Conservation (phyloP, 2,113 vertebrate species). For the Hemibates koningsi region DNA sequence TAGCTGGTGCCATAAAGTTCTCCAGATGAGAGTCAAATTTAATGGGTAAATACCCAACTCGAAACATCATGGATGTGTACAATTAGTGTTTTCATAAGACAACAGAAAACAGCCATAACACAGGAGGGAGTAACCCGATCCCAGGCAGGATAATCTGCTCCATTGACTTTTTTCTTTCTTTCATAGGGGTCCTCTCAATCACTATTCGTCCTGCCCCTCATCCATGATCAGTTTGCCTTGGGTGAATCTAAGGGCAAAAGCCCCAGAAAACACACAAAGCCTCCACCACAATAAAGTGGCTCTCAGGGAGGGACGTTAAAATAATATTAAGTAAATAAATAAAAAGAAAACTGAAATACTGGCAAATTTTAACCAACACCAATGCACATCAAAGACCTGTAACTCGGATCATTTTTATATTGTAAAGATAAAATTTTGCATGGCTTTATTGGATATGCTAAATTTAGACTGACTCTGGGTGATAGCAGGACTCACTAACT, state of each 20-base stretch:
- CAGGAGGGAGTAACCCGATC: neutral
- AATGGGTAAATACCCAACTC: neutral
- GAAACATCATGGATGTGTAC: neutral
- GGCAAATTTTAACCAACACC: neutral
- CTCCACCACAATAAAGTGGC: neutral
- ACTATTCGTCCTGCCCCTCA: neutral
- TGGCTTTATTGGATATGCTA: neutral
- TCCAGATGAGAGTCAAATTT: neutral
- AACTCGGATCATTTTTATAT: neutral
- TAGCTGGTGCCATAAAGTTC: neutral
- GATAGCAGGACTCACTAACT: neutral
- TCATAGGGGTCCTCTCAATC: neutral
- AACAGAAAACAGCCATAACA: neutral
- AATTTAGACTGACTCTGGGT: neutral
- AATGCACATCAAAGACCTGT: neutral
- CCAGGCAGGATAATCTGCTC: neutral
- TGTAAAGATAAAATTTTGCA: fast-evolving
- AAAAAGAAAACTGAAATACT: neutral
- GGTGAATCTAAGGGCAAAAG: neutral
- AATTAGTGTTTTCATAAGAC: neutral
- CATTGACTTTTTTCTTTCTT: neutral
- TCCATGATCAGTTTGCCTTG: neutral
- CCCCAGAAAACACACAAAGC: neutral
- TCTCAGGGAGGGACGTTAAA: neutral
- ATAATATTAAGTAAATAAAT: neutral